A percentile compares a stretch with the other conserved stretches of the same genome.
Evolutionary conservation across 2,888 invertebrate genomes (phyloP).

Genomic region (Crossocerus cetratus): DNA sequence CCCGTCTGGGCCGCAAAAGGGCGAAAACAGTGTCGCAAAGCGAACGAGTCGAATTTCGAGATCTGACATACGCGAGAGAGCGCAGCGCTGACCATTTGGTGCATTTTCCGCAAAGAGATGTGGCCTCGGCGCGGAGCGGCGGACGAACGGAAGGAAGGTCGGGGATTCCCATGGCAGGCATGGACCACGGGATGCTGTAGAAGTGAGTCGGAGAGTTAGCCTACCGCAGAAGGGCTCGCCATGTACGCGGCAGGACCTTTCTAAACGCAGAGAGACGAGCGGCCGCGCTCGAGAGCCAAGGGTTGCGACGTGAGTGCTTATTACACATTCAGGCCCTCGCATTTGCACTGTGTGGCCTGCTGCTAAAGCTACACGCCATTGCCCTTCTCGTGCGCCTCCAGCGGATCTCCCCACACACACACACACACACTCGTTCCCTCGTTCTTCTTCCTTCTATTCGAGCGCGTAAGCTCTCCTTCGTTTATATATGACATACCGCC

Average conservation of each 20-base stretch:
- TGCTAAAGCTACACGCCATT: constrained; percentile 41
- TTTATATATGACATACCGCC: constrained; percentile 45
- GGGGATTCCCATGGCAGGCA: not conserved
- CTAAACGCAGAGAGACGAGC: constrained; percentile 61
- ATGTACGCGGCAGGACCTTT: constrained; percentile 60
- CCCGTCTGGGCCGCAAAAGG: too few species aligned
- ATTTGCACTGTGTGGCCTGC: constrained; percentile 55
- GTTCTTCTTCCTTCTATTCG: constrained; percentile 44
- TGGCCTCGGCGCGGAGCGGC: not conserved
- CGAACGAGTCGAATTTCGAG: too few species aligned
- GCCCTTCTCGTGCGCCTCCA: constrained; percentile 11
- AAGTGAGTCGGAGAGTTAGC: not conserved
- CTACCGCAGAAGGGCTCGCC: not conserved
- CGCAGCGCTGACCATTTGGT: not conserved
- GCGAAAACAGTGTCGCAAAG: too few species aligned
- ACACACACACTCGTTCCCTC: constrained; percentile 9
- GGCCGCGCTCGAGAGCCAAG: constrained; percentile 48
- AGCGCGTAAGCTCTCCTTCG: constrained; percentile 38
- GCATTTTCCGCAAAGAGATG: not conserved
- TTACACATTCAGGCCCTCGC: constrained; percentile 70
- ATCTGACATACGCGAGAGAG: too few species aligned
- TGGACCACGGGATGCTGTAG: not conserved
- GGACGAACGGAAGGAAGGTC: too few species aligned
- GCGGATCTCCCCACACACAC: not conserved
- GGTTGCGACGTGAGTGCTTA: constrained; percentile 69